Evolutionary conservation across 2,113 vertebrate species (phyloP), one percentile per base, ranked within the genome.

Genomic region (Hyperoodon ampullatus): DNA sequence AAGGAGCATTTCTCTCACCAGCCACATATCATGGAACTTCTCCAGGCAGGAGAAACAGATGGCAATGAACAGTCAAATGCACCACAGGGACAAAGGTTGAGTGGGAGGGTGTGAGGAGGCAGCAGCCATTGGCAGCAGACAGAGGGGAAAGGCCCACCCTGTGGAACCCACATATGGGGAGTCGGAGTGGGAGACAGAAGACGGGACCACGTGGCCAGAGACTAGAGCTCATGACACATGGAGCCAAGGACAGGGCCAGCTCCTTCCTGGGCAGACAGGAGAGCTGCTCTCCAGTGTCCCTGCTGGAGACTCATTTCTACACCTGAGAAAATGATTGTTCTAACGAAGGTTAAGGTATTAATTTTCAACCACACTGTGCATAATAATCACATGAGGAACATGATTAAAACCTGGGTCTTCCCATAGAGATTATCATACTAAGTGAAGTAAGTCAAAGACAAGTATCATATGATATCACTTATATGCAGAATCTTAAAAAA

Each of bases 21-120:
- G 61, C 33, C 10, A 8, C 89, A 19, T 65, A 93, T 95, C 90
- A 94, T n/a, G 55, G 80, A 63, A 88, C 11, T 84, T 92, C 68
- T 88, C 39, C 50, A 65, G 68, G 95, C 85, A 71, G 55, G 16
- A 96, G 42, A 83, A 78, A 75, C 93, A 97, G 95, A 96, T 97
- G 94, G 72, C 19, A 15, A 47, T 18, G 28, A 94, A 61, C 66
- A 89, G 65, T 81, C 81, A 95, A 92, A 94, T 74, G 42, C 42
- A 94, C 58, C 44, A 4, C 9, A 35, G 84, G 55, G 71, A 92
- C 47, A 1, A 60, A 93, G 71, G 61, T 61, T 42, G 58, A 89
- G 84, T 53, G 72, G 81, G 85, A 95, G 77, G 72, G 70, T 26
- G 1, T 89, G 81, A 88, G 47, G 63, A 61, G 77, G 65, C 82